These are phyloP conservation scores for Pyrochroa serraticornis DNA, from an alignment of 2,888 invertebrate species.

Conservation along the genomic window DNA sequence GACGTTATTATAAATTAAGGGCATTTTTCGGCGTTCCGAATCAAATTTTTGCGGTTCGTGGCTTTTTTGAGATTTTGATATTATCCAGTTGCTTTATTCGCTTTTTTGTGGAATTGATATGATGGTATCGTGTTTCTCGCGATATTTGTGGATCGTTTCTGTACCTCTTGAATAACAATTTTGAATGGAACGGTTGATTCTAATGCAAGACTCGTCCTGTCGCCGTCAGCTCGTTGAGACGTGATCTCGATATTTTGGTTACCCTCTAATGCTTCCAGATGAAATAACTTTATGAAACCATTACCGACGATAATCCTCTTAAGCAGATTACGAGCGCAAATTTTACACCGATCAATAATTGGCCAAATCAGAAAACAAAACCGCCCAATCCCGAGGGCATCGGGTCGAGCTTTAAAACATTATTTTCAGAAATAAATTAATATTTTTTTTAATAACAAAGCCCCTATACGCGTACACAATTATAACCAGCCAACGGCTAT, in stretches of 20 bases:
- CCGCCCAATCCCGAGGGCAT: neutral
- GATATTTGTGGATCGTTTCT: neutral
- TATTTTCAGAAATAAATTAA: no score
- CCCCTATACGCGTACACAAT: neutral
- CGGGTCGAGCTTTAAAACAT: neutral
- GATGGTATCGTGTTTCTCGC: neutral
- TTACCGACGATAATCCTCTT: slow-evolving; percentile 28
- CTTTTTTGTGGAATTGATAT: neutral
- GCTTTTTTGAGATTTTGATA: no score
- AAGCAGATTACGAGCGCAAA: neutral
- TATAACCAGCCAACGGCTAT: no score
- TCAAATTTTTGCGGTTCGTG: no score
- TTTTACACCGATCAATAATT: no score
- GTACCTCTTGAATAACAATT: neutral
- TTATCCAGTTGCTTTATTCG: neutral
- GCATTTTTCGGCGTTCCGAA: no score
- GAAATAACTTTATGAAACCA: slow-evolving; percentile 32
- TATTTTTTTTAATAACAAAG: neutral
- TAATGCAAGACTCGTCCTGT: neutral
- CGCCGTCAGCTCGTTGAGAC: slow-evolving; percentile 1
- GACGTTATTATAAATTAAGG: no score
- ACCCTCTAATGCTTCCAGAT: slow-evolving; percentile 16
- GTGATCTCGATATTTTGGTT: slow-evolving; percentile 20
- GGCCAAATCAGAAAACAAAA: neutral
- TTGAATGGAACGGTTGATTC: neutral